phyloP scores from a whole-genome alignment of 2,797 vertebrate genomes.

The Tenualosa thibaudeaui region DNA sequence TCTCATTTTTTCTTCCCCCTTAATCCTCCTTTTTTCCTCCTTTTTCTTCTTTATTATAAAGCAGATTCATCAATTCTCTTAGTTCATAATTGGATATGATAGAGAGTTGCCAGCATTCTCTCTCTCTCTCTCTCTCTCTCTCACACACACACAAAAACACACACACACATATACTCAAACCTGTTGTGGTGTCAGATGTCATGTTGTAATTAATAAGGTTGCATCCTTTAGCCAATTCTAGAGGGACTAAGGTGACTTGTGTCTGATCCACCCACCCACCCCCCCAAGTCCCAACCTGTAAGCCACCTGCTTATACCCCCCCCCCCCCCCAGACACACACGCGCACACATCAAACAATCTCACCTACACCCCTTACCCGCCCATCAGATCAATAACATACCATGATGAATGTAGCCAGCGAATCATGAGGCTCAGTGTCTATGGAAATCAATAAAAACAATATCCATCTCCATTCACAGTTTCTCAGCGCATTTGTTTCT shows the following conservation, averaged over 20 bases:
- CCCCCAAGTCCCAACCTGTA: neutral
- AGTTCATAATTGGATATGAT: slow-evolving; percentile 10
- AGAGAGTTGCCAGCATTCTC: neutral
- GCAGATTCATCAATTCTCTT: neutral
- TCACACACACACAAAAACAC: neutral
- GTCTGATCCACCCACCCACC: neutral
- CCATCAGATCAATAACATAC: slow-evolving; percentile 58
- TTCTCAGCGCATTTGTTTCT: slow-evolving; percentile 66
- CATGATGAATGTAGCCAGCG: slow-evolving; percentile 72
- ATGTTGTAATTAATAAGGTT: slow-evolving; percentile 15
- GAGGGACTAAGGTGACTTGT: neutral
- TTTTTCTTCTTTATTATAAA: neutral
- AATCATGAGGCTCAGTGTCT: slow-evolving; percentile 70
- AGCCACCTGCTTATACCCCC: neutral
- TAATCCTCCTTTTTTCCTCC: neutral
- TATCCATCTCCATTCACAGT: slow-evolving; percentile 75
- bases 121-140: neutral
- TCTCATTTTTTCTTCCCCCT: too few species aligned
- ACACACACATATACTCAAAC: neutral
- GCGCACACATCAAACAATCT: neutral
- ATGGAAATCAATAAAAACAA: slow-evolving; percentile 85
- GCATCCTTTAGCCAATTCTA: neutral
- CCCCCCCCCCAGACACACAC: neutral
- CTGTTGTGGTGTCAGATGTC: neutral
- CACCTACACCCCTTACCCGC: slow-evolving; percentile 32